phyloP scores from a whole-genome alignment of 2,797 vertebrate species.

The Fratercula arctica region DNA sequence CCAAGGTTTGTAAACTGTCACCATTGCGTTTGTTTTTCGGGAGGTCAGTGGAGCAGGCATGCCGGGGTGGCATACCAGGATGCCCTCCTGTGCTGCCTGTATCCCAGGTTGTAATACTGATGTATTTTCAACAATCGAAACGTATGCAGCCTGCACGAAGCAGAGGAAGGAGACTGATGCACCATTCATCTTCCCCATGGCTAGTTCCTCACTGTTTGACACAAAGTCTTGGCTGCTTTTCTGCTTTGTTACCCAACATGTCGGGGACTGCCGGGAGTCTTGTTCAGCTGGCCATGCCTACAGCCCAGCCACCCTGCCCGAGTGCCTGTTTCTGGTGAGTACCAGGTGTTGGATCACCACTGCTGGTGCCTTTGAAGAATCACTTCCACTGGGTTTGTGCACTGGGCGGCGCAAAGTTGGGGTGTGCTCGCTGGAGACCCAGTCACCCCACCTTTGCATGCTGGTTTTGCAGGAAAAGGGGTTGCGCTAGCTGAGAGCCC shows the following conservation, averaged over 20 bases:
- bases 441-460: not conserved
- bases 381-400: not conserved
- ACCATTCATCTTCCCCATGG: not conserved
- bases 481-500: not conserved
- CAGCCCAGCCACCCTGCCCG: accelerated
- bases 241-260: not conserved
- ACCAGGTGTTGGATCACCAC: not conserved
- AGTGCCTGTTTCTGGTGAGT: not conserved
- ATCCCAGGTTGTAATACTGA: not conserved
- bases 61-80: accelerated
- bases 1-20: not conserved
- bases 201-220: not conserved
- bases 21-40: not conserved
- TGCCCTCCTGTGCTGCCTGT: accelerated
- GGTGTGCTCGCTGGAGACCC: not conserved
- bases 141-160: not conserved
- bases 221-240: not conserved
- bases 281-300: not conserved
- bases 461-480: not conserved
- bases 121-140: not conserved
- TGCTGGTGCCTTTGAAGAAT: not conserved
- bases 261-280: not conserved
- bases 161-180: not conserved
- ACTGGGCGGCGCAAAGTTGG: accelerated
- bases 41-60: not conserved